Evolutionary conservation across 2,888 invertebrate genomes (phyloP), one percentile per base, ranked within the genome.

Genomic region (Heteropelma amictum): DNA sequence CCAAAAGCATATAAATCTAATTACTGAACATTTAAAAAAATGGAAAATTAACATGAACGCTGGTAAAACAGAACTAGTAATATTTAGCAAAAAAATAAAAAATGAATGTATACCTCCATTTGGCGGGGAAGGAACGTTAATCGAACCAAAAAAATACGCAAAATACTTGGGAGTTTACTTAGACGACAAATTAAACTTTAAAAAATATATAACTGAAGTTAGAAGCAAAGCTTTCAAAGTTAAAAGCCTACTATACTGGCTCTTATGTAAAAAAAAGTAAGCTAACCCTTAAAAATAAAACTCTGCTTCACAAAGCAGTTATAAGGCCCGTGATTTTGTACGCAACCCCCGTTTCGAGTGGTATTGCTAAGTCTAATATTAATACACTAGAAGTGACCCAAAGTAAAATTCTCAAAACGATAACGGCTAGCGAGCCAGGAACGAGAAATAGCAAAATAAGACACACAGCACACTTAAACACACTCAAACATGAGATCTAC

Each of bases 31-130:
- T 35, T 79, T 76, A 19, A 8, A 70, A 0, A 1, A 35, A 7
- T 47, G 56, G 40, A 81, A 76, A 69, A 74, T 74, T 0, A 72
- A 75, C 72, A 61, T 79, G 1, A 79, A 78, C 33, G 51, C 45
- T 3, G 17, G 38, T 0, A 80, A 80, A 65, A 78, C 80, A 0
- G 76, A 81, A 56, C 45, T 73, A 6, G 72, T 77, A 0, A 53
- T 67, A 0, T 80, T 79, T 30, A 49, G 45, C 0, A 65, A 30
- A 4, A 75, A 77, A 54, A 74, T 1, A 1, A 72, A 65, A 47
- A 17, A 67, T 5, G 6, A 3, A n/a, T 19, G 1, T 1, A 14
- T 49, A 35, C 49, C 40, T 0, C 49, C 30, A 2, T 65, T 65
- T 19, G 1, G 8, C 3, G 17, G 23, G 33, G 2, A 64, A 72